Evolutionary conservation across 2,797 vertebrate species (phyloP).

Genomic region (Ctenopoma kingsleyae): DNA sequence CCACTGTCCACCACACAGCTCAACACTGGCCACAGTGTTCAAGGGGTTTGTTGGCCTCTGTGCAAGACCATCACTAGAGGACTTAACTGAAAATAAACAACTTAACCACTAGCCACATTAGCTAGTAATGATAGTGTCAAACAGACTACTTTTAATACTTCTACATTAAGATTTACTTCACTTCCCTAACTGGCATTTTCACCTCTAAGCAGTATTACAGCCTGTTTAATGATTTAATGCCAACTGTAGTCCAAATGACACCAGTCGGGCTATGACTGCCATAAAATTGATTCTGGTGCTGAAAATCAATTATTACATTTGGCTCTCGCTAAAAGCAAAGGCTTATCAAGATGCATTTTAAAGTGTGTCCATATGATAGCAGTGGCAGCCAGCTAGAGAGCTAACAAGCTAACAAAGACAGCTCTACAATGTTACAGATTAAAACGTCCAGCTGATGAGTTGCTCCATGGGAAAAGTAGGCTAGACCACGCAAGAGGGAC

Average conservation of each 20-base stretch:
- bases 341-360: constrained; percentile 1
- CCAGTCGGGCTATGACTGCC: background rate
- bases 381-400: constrained; percentile 3
- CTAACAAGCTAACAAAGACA: constrained; percentile 8
- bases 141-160: background rate
- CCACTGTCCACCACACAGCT: constrained; percentile 25
- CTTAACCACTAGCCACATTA: background rate
- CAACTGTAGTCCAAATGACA: background rate
- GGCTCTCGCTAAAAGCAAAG: background rate
- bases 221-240: too few relatives aligned
- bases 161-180: background rate
- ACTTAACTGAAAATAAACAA: constrained; percentile 15
- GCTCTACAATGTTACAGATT: background rate
- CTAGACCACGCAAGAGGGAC: background rate
- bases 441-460: constrained; percentile 4
- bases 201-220: background rate
- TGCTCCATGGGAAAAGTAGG: constrained; percentile 17
- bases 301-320: constrained; percentile 3
- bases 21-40: constrained; percentile 60
- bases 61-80: background rate
- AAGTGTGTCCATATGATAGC: constrained; percentile 9
- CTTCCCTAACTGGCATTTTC: background rate
- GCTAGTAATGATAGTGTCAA: background rate
- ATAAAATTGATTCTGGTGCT: background rate
- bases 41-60: background rate